Percentiles rank a stretch among this genome's conserved stretches.
These are phyloP conservation scores for Rhincodon typus DNA, from an alignment of 2,797 vertebrate genomes.

Conservation along the genomic window DNA sequence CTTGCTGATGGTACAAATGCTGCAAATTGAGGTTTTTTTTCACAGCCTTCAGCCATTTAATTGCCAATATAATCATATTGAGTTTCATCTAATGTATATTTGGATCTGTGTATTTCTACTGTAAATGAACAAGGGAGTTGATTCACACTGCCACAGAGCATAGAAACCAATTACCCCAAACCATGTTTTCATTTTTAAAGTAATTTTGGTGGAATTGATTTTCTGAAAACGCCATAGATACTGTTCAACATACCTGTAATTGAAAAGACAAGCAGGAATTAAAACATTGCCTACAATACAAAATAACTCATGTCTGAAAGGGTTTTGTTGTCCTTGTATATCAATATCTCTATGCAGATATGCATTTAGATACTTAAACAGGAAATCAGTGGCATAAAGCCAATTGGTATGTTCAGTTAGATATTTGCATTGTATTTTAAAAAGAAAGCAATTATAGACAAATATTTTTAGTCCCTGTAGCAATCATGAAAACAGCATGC, in stretches of 20 bases:
- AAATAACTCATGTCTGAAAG: not conserved
- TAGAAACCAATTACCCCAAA: constrained; percentile 45
- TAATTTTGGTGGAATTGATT: constrained; percentile 46
- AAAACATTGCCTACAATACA: constrained; percentile 2
- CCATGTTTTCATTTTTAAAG: constrained; percentile 38
- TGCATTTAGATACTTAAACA: not conserved
- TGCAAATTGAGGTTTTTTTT: constrained; percentile 50
- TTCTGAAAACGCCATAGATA: constrained; percentile 43
- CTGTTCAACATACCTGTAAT: constrained; percentile 41
- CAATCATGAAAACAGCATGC: not conserved
- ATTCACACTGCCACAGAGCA: constrained; percentile 39
- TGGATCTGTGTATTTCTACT: constrained; percentile 47
- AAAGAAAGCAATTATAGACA: not conserved
- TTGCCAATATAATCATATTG: constrained; percentile 43
- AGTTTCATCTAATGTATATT: constrained; percentile 48
- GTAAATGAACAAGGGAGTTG: constrained; percentile 42
- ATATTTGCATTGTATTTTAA: not conserved
- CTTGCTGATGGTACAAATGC: constrained; percentile 49
- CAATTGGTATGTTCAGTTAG: not conserved
- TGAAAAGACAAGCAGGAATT: constrained; percentile 30
- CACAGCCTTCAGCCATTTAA: constrained; percentile 46
- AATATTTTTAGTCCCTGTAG: not conserved
- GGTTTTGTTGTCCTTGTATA: not conserved
- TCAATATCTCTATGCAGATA: not conserved
- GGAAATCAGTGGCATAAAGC: not conserved